phyloP scores from a whole-genome alignment of 2,113 vertebrate genomes.

The Serinus canaria region DNA sequence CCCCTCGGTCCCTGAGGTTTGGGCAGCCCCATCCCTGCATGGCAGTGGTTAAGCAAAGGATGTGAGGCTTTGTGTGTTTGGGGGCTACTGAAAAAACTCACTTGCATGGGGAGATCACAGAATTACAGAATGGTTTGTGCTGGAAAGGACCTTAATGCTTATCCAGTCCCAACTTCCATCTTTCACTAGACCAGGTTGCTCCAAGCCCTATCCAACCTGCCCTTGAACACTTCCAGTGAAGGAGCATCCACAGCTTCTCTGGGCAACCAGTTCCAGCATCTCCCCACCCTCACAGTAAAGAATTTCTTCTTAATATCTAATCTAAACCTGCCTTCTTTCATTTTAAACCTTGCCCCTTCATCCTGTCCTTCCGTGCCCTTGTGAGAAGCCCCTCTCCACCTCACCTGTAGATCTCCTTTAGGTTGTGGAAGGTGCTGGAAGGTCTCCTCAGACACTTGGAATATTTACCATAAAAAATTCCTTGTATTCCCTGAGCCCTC shows the following conservation, averaged over 20 bases:
- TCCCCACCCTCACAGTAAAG: background rate
- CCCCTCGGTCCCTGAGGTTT: background rate
- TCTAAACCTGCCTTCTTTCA: background rate
- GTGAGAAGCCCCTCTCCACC: background rate
- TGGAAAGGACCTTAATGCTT: background rate
- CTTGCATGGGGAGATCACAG: background rate
- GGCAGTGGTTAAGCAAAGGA: background rate
- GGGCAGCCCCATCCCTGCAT: background rate
- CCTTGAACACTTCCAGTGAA: background rate
- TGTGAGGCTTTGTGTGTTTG: background rate
- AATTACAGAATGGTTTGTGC: background rate
- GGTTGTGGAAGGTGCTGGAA: background rate
- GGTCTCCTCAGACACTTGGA: background rate
- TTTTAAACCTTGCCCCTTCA: background rate
- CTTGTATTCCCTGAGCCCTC: background rate
- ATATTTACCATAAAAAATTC: background rate
- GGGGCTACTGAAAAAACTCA: background rate
- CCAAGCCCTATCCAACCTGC: background rate
- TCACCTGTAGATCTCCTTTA: background rate
- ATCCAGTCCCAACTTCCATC: background rate
- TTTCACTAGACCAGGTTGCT: background rate
- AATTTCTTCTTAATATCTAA: background rate
- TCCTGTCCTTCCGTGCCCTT: background rate
- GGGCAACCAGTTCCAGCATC: background rate
- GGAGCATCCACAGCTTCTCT: background rate